Evolutionary conservation across 2,888 invertebrate genomes (phyloP), one percentile per base, ranked within the genome.

Genomic region (Agrypnus murinus): DNA sequence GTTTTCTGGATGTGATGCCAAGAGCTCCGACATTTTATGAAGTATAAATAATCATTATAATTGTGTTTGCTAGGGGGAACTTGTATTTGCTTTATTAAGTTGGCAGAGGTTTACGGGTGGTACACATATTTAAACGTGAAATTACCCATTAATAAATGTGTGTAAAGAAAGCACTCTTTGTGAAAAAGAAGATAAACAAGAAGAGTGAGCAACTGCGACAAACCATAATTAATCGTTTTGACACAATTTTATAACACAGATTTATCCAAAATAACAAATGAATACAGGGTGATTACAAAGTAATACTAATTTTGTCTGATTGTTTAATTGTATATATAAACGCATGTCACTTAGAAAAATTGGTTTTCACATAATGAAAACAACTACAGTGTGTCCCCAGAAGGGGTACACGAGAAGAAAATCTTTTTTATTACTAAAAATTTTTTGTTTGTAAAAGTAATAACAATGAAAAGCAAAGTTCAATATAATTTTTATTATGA

Each of bases 71-170:
- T 64, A 73, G 63, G 64, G 57, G 57, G 55, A 60, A 70, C 34
- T 69, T 53, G 68, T 71, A 63, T 64, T 74, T 72, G 58, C 70
- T 73, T 74, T 75, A 76, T 79, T 78, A 69, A 71, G 72, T 77
- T 79, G 77, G 80, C 79, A 79, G 75, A 63, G 63, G 74, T 73
- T 72, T 75, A 78, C 77, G 77, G 78, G 79, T 79, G 79, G 78
- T 71, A 74, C 73, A 72, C 75, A 74, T 77, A 79, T 79, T 75
- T 77, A 74, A 75, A 74, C 73, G 55, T 73, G 75, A 78, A 78
- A 80, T 79, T 79, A 77, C 77, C 65, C 72, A 73, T 75, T 73
- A 72, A 71, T 48, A 53, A 25, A 55, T 10, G 55, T 38, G 55
- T 38, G 55, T 15, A 38, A 50, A 50, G 50, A 50, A 43, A 50